Base-by-base conservation (phyloP, 2,797 vertebrate species). In the Microctenopoma stevenorrisi region DNA sequence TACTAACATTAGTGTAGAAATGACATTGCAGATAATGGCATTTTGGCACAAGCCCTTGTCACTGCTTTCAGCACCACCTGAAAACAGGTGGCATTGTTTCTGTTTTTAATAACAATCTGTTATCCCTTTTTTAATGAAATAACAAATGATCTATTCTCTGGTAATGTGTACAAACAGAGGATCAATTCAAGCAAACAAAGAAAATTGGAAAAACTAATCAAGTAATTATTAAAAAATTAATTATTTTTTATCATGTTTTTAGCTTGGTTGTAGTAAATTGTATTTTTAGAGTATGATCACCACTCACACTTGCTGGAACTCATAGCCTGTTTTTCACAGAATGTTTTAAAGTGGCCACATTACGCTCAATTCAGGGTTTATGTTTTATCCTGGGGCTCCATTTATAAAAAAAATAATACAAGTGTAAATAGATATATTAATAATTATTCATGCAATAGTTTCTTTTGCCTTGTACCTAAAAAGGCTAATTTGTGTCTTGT, bases 241-340 rank as follows among this genome's bases (percentile, higher is more conserved):
- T 57, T 40, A n/a, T n/a, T 6, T 37, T 49, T 52, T 33, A 57
- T 63, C 16, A 25, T 6, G 37, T 50, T 53, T 33, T 68, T 57
- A 11, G 68, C 49, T 54, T 53, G 9, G 68, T 46, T 16, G n/a
- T 40, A 56, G 22, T 51, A 28, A 53, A 68, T 26, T 74, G 40
- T 49, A 16, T 56, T 69, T 47, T 63, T 28, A 33, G 46, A 60
- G 44, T 57, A 58, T 57, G 50, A 40, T 52, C 26, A 51, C 25
- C 26, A 14, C 40, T 53, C 14, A n/a, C 2, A 51, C 37, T 67
- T 57, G 67, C 47, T 44, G 52, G 76, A n/a, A 28, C 22, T 72
- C 3, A n/a, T 13, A 6, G n/a, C 26, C 38, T 11, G 58, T 60
- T 18, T 67, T 15, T 18, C 13, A 61, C 8, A 25, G 52, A 66